A percentile compares a stretch with the other conserved stretches of the same genome.
phyloP scores from a whole-genome alignment of 2,888 invertebrate species.

The Sesamia inferens region DNA sequence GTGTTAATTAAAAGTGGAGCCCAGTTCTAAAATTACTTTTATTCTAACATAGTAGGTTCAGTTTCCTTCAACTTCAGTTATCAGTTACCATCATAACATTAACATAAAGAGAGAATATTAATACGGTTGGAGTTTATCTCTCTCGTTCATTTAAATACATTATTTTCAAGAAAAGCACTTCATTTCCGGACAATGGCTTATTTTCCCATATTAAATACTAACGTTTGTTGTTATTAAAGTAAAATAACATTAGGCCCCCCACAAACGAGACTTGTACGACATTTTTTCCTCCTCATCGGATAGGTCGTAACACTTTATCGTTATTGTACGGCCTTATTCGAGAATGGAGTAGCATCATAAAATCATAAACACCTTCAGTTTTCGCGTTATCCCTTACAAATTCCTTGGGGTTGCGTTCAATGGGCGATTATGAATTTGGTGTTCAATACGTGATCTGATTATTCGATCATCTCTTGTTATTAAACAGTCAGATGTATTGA shows the following conservation, averaged over 20 bases:
- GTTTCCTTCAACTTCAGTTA: conserved; percentile 4
- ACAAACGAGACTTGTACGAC: conserved; percentile 71
- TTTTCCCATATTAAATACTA: conserved; percentile 53
- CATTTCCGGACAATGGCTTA: conserved; percentile 48
- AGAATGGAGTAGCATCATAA: conserved; percentile 82
- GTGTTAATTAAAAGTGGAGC: no score
- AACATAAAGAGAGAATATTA: conserved; percentile 4
- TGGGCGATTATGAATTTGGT: conserved; percentile 80
- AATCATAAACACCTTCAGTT: conserved; percentile 84
- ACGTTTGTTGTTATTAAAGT: conserved; percentile 73
- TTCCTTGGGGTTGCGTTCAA: conserved; percentile 73
- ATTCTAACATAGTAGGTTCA: background rate
- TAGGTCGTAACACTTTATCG: conserved; percentile 82
- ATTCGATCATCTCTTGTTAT: conserved; percentile 68
- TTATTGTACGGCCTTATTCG: conserved; percentile 84
- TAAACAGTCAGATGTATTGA: conserved; percentile 57
- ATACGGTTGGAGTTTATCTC: conserved; percentile 1
- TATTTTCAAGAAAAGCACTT: conserved; percentile 19
- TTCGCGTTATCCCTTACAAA: conserved; percentile 79
- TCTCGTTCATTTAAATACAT: conserved; percentile 25
- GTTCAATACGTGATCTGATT: conserved; percentile 74
- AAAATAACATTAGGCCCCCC: conserved; percentile 77
- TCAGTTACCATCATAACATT: conserved; percentile 10
- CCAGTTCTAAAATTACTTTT: no score
- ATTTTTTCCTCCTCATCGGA: conserved; percentile 75